Evolutionary conservation across 2,113 vertebrate genomes (phyloP).

Genomic region (Anser brachyrhynchus): DNA sequence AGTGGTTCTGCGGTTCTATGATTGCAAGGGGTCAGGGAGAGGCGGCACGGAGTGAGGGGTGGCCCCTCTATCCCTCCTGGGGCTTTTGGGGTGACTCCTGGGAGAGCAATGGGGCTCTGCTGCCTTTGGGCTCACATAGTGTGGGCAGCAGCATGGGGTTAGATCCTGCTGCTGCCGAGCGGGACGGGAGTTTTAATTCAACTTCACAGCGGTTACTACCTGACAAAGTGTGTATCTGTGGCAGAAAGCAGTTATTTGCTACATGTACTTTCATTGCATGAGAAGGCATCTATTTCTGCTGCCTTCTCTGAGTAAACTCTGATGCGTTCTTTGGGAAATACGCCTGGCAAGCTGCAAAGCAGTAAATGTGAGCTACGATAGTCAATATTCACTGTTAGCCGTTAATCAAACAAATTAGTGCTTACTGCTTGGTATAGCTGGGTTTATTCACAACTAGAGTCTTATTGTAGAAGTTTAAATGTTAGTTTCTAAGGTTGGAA

Average conservation of each 20-base stretch:
- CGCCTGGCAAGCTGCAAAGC: neutral
- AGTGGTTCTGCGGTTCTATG: too few species aligned
- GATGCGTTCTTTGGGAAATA: neutral
- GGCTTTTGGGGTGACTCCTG: too few species aligned
- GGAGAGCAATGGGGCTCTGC: neutral
- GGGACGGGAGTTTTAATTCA: neutral
- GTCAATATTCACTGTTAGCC: neutral
- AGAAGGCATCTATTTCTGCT: neutral
- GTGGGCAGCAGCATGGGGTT: neutral
- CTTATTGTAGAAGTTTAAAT: neutral
- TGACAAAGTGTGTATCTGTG: neutral
- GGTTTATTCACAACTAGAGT: neutral
- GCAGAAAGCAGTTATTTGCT: too few species aligned
- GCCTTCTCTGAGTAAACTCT: neutral
- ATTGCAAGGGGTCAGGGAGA: too few species aligned
- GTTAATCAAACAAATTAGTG: accelerated
- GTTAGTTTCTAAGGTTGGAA: accelerated
- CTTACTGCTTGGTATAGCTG: accelerated
- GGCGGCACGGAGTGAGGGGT: too few species aligned
- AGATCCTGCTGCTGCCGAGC: too few species aligned
- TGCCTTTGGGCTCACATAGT: too few species aligned
- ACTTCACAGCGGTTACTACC: neutral
- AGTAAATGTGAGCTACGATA: neutral
- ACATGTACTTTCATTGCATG: too few species aligned
- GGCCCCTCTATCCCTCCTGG: too few species aligned